Evolutionary conservation across 2,113 vertebrate genomes (phyloP), one percentile per base, ranked within the genome.

Genomic region (Collichthys lucidus): DNA sequence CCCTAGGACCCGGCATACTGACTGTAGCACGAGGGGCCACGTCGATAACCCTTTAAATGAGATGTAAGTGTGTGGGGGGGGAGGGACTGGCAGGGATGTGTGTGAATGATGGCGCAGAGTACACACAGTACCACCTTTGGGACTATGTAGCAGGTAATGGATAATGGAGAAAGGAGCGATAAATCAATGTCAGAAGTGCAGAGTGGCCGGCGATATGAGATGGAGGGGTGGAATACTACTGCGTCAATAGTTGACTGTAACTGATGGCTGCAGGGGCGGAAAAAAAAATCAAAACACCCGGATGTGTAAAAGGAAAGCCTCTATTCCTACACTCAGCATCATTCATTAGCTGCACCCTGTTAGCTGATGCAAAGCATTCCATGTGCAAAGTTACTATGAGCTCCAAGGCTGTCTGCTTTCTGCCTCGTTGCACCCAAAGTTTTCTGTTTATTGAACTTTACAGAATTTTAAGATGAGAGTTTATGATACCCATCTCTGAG

Each of bases 131-230:
- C 44, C 77, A 82, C 68, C 88, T 74, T 53, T 40, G 80, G 85
- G 86, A 84, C 86, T 16, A 57, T 68, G 84, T 68, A 83, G 75
- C 82, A 87, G 85, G 73, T 78, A 80, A 87, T 52, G 62, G 87
- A 86, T 80, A 88, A 86, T 44, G 57, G 85, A 82, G 61, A 80
- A 49, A 24, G 19, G 56, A 84, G 79, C 55, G 4, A 91, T 92
- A 67, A 90, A 89, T 94, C 88, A 90, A 86, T 86, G 78, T 64
- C 82, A 59, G 71, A 55, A 24, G 8, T 71, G 76, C 68, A 57
- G 80, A 67, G 74, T 49, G 70, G 82, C 77, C 79, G 86, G 76
- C 29, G 14, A 68, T 78, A 79, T 9, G 68, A 88, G 80, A 74
- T 31, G 50, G 63, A 77, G 50, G 59, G 57, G 53, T 9, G 40